phyloP scores from a whole-genome alignment of 2,888 invertebrate species.

The Tipula vernalis region DNA sequence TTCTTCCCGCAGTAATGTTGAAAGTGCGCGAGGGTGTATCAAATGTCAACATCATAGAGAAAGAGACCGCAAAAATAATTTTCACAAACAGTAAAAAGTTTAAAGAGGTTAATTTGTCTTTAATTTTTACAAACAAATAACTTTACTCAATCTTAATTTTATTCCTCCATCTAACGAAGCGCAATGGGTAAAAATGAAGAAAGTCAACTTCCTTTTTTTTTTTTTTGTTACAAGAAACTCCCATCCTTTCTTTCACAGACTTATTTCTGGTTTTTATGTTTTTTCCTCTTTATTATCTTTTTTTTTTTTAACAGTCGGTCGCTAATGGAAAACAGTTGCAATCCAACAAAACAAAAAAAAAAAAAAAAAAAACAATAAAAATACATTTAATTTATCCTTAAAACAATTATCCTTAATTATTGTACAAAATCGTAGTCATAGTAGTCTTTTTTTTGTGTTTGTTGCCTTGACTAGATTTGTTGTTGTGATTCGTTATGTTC shows the following conservation, averaged over 20 bases:
- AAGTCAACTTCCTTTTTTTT: not conserved
- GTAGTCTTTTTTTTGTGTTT: not conserved
- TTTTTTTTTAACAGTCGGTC: not conserved
- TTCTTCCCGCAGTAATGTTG: no score
- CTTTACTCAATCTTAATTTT: not conserved
- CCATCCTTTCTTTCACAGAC: not conserved
- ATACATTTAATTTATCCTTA: conserved; percentile 6
- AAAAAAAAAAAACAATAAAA: not conserved
- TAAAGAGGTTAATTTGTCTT: not conserved
- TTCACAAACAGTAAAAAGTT: not conserved
- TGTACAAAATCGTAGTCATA: conserved; percentile 6
- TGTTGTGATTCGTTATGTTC: not conserved
- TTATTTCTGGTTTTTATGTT: not conserved
- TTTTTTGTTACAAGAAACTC: not conserved
- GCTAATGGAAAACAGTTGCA: conserved; percentile 4
- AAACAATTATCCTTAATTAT: conserved; percentile 8
- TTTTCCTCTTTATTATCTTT: not conserved
- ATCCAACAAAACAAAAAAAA: not conserved
- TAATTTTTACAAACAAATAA: not conserved
- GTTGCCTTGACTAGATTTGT: not conserved
- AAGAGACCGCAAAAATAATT: not conserved
- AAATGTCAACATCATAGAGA: not conserved
- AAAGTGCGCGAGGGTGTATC: not conserved
- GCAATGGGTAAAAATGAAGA: not conserved
- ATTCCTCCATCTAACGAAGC: not conserved